These are phyloP conservation scores for Pseudolycoriella hygida DNA, from an alignment of 2,888 invertebrate species.

Conservation along the genomic window DNA sequence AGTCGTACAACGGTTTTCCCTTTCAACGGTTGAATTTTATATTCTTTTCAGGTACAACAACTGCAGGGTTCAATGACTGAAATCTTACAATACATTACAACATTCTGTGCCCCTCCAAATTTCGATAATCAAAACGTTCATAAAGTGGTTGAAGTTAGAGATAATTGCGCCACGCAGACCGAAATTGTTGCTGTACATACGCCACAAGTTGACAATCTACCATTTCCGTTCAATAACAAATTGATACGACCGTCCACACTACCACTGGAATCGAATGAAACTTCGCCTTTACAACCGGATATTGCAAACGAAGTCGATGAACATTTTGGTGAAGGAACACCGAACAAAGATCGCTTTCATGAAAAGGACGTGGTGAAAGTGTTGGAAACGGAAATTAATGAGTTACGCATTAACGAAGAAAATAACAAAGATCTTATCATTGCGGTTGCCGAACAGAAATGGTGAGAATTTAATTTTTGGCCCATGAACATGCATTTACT, in stretches of 20 bases:
- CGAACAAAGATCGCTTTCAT: not conserved
- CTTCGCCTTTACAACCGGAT: constrained; percentile 5
- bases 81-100: constrained; percentile 50
- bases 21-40: not conserved
- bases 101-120: constrained; percentile 28
- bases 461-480: too few relatives aligned
- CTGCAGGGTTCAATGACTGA: constrained; percentile 64
- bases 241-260: constrained; percentile 25
- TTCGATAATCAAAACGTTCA: constrained; percentile 19
- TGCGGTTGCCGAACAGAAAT: constrained; percentile 20
- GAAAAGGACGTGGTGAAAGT: not conserved
- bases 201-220: constrained; percentile 40
- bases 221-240: constrained; percentile 27
- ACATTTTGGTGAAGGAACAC: not conserved
- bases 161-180: constrained; percentile 53
- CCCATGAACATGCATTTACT: too few relatives aligned
- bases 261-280: constrained; percentile 16
- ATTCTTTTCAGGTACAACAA: constrained; percentile 44
- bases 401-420: constrained; percentile 17
- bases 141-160: constrained; percentile 18
- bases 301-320: not conserved
- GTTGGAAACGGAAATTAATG: constrained; percentile 13
- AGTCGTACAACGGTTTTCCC: not conserved
- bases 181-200: constrained; percentile 64
- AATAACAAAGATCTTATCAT: constrained; percentile 9